Base-by-base conservation (phyloP, 2,797 vertebrate genomes). In the Luscinia luscinia region DNA sequence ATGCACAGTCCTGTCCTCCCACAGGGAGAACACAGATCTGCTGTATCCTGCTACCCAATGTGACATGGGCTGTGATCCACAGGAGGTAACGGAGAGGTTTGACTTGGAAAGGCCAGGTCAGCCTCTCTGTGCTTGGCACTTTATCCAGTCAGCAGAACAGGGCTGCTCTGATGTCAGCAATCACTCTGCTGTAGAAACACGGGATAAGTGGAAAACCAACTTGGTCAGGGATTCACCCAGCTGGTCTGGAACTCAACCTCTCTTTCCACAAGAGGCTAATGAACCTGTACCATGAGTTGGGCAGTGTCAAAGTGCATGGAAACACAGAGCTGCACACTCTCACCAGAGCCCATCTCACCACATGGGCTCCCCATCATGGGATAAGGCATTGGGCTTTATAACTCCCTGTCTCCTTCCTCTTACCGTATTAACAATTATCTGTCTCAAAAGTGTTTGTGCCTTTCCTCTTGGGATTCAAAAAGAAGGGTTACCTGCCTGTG, bases 311-410 rank as follows among this genome's bases (percentile, higher is more conserved):
- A 77, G 26, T 4, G 0, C 14, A 15, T 1, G 4, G 52, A 30
- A 74, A 41, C 0, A 0, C 3, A 61, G 57, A 77, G 16, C 48
- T 86, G 28, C 2, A 9, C 6, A 15, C 21, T 61, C 38, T 58
- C 52, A 63, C 19, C 13, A 18, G 15, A 57, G 36, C 22, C 57
- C 21, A 36, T 32, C 30, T 21, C 26, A 61, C 10, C 11, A 11
- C 0, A 2, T 18, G 32, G 27, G 36, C 17, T 84, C 6, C 36
- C 11, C 5, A 22, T 15, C 0, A 1, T 30, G 41, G 28, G 38
- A n/a, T 14, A 34, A 34, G 9, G 22, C 23, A 68, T 1, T 6
- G 4, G 36, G 20, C 62, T 91, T 90, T 85, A 22, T n/a, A 74
- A 66, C 9, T 83, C 48, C 12, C 21, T 43, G 24, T 62, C 24